These are phyloP conservation scores for Himalopsyche anomala DNA, from an alignment of 2,888 invertebrate genomes.

Conservation along the genomic window DNA sequence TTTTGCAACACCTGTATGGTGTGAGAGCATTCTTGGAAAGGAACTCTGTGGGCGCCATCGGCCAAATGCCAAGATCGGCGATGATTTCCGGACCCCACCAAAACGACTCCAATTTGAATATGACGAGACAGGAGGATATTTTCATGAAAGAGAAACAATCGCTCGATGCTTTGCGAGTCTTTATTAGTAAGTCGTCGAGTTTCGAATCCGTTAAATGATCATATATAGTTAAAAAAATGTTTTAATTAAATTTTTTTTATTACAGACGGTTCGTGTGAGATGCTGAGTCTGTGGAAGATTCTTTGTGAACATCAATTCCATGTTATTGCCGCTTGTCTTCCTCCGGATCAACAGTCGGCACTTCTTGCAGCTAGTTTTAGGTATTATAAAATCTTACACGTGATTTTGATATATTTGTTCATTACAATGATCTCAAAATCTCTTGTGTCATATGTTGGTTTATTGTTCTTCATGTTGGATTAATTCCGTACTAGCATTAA, in stretches of 20 bases:
- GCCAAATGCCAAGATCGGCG: constrained; percentile 71
- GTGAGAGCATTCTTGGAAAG: constrained; percentile 85
- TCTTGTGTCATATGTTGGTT: too few species aligned
- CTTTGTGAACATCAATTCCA: constrained; percentile 95
- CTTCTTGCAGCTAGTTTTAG: constrained; percentile 80
- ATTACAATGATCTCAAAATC: too few species aligned
- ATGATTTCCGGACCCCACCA: constrained; percentile 17
- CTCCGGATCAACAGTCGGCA: constrained; percentile 81
- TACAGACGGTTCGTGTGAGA: constrained; percentile 87
- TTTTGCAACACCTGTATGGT: constrained; percentile 86
- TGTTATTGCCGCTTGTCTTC: constrained; percentile 83
- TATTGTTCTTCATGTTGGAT: too few species aligned
- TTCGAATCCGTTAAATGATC: not conserved
- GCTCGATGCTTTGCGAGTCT: constrained; percentile 84
- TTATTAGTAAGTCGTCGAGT: constrained; percentile 76
- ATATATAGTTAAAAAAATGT: not conserved
- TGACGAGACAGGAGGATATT: constrained; percentile 71
- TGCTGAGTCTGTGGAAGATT: constrained; percentile 94
- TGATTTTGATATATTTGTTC: not conserved
- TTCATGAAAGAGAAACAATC: constrained; percentile 85
- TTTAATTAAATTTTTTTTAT: constrained; percentile 64
- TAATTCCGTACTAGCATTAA: too few species aligned
- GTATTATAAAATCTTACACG: constrained; percentile 67
- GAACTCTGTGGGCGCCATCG: constrained; percentile 75
- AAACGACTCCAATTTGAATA: constrained; percentile 67